phyloP scores from a whole-genome alignment of 2,797 vertebrate genomes.

The Tapera naevia region DNA sequence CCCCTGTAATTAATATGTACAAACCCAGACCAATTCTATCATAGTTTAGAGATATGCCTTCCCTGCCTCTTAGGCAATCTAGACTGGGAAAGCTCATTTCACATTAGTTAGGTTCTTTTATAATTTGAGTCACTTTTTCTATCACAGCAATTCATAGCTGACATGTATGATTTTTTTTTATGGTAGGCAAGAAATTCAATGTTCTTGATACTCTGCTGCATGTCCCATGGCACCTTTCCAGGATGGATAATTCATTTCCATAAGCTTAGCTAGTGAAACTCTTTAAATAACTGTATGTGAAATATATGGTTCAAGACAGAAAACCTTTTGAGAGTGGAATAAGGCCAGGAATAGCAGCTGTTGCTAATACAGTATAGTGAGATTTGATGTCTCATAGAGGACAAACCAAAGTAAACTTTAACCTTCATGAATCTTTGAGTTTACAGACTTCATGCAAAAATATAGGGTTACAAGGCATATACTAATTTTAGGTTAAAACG shows the following conservation, averaged over 20 bases:
- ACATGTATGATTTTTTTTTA: neutral
- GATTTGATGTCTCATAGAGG: neutral
- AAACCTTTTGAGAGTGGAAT: neutral
- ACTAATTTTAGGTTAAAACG: neutral
- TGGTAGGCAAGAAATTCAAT: neutral
- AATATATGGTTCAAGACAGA: neutral
- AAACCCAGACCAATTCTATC: neutral
- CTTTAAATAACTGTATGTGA: conserved; percentile 10
- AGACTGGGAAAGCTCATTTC: neutral
- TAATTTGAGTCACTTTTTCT: neutral
- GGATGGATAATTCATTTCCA: conserved; percentile 25
- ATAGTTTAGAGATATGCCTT: neutral
- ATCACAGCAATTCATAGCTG: neutral
- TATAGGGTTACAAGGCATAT: neutral
- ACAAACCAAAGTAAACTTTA: neutral
- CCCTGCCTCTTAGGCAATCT: neutral
- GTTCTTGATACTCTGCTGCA: neutral
- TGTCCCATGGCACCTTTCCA: conserved; percentile 14
- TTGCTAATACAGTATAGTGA: neutral
- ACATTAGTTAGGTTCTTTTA: neutral
- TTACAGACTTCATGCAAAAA: neutral
- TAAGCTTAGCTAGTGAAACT: conserved; percentile 6
- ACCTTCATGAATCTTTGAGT: neutral
- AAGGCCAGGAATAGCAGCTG: conserved; percentile 35
- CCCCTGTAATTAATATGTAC: neutral